These are phyloP conservation scores for Gobiocypris rarus DNA, from an alignment of 2,113 vertebrate genomes.

Conservation along the genomic window DNA sequence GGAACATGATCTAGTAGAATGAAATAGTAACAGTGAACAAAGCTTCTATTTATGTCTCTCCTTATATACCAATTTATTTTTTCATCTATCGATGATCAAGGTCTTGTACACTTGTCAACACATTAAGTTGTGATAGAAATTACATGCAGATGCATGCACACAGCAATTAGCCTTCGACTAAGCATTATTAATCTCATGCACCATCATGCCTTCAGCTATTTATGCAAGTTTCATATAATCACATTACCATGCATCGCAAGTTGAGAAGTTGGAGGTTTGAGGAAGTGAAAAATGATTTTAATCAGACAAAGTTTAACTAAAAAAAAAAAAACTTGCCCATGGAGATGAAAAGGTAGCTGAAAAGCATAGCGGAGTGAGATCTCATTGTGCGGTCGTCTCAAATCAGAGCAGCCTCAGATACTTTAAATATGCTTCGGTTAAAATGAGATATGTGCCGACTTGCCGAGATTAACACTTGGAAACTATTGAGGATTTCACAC, in stretches of 20 bases:
- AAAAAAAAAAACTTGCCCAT: neutral
- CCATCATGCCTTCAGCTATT: slow-evolving; percentile 36
- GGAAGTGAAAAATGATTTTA: slow-evolving; percentile 29
- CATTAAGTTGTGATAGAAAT: slow-evolving; percentile 9
- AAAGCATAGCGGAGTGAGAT: neutral
- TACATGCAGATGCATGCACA: neutral
- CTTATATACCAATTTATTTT: neutral
- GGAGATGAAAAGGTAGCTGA: neutral
- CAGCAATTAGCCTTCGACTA: slow-evolving; percentile 31
- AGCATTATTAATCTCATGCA: slow-evolving; percentile 34
- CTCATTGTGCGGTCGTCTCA: neutral
- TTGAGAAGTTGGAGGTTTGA: slow-evolving; percentile 7
- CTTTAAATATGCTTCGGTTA: neutral
- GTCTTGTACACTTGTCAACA: slow-evolving; percentile 19
- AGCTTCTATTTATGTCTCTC: neutral
- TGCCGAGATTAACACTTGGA: neutral
- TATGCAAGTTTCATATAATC: slow-evolving; percentile 36
- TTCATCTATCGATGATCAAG: neutral
- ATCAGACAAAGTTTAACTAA: slow-evolving; percentile 9
- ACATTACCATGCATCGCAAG: slow-evolving; percentile 12
- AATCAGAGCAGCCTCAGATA: neutral
- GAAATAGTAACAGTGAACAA: neutral
- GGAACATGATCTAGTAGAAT: neutral
- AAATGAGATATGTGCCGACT: neutral
- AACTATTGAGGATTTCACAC: slow-evolving; percentile 11